Base-by-base conservation (phyloP, 1,140 invertebrate species). In the Drosophila bocki region DNA sequence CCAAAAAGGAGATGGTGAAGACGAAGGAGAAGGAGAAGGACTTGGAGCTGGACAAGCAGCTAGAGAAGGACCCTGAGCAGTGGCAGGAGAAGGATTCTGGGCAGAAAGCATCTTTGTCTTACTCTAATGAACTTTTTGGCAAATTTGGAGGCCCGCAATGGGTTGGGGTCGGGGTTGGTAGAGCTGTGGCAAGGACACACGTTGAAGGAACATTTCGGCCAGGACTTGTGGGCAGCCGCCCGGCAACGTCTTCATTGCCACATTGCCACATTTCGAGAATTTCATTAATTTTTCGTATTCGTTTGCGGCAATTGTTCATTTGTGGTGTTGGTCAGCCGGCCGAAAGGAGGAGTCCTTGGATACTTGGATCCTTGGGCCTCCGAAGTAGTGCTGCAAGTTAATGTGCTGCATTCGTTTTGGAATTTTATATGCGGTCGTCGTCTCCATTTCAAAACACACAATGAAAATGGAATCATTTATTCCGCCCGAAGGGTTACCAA, bases 221-320 rank as follows among this genome's bases (percentile, higher is more conserved):
- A n/a, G 68, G 45, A 74, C 69, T 61, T 72, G 71, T 51, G 67
- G 47, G 35, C 53, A 56, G 53, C 65, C 26, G 39, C 6, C 22
- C 44, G 42, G 53, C 35, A 77, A 77, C 50, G 72, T 77, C 75
- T 77, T 77, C 76, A 79, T 79, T 79, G 76, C 75, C 64, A 57
- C 74, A 77, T 56, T 77, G 63, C 76, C 68, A 57, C 71, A 59
- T 72, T 75, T 71, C 68, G 57, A 78, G 77, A 79, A 79, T 79
- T 79, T 79, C 77, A 79, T 79, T 79, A 79, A 79, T 79, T 79
- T 79, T 79, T 65, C 58, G 75, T 72, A 72, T 79, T 79, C 77
- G 53, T 78, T 72, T 79, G 65, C 67, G 76, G 75, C 75, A 78
- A 78, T 78, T 78, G 76, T 78, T 78, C 76, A 78, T 78, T 78